Base-by-base conservation (phyloP, 2,888 invertebrate species). In the Leucophenga maculata region DNA sequence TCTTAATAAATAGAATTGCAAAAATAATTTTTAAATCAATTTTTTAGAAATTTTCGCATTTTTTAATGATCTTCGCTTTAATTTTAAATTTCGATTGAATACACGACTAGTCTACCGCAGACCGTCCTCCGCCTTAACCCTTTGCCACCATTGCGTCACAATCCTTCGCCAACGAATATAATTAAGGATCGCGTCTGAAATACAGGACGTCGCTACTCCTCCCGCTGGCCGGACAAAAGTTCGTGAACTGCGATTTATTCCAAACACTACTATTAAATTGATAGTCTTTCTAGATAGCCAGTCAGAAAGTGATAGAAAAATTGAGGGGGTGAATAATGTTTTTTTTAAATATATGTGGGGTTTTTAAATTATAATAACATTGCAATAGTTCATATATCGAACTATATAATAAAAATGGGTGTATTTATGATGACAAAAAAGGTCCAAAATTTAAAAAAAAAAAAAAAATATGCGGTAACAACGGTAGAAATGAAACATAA, bases 131-230 rank as follows among this genome's bases (percentile, higher is more conserved):
- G 60, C 60, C 60, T 60, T 26, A 39, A 20, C 11, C 16, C 60
- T 60, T 60, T 31, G 60, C 60, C 60, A 60, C 60, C 60, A 60
- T 60, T 60, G 60, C 60, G 39, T 18, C 60, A 44, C 60, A 60
- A 39, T n/a, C n/a, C n/a, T n/a, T 60, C 60, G 59, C 16, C 59
- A 18, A 11, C 11, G 26, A 18, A 39, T 26, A 18, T 11, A 31
- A 8, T 39, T 31, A 60, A 60, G 26, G 9, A 55, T 26, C 14
- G 13, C 26, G 18, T 20, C 9, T 22, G 54, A 20, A 54, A 22
- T 55, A 20, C 20, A 60, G 18, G 31, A 57, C 39, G 32, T 39
- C 60, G 60, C 60, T 26, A 44, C 60, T 60, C 60, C 60, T 60
- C 22, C 60, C 60, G 60, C 60, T 60, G 60, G 9, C 44, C 60